Evolutionary conservation across 2,113 vertebrate species (phyloP).

Genomic region (Ptychochromis oligacanthus): DNA sequence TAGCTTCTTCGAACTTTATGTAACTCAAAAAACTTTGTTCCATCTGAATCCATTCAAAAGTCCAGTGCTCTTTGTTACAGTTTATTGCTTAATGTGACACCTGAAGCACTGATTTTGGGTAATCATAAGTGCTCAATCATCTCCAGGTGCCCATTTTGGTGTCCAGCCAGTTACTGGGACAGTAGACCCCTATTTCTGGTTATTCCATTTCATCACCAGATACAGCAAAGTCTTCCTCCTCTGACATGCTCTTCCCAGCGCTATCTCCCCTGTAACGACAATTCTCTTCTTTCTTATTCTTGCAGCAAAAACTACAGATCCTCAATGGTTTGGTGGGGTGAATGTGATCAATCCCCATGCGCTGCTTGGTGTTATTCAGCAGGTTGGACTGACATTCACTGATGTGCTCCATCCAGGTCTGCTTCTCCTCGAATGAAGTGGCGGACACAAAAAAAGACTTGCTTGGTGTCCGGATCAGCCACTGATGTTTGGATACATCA

Average conservation of each 20-base stretch:
- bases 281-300: background rate
- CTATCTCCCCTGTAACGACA: conserved; percentile 42
- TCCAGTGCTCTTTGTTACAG: background rate
- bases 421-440: conserved; percentile 81
- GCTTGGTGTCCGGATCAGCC: conserved; percentile 88
- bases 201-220: conserved; percentile 31
- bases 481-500: conserved; percentile 84
- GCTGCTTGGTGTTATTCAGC: conserved; percentile 68
- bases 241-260: background rate
- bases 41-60: background rate
- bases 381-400: conserved; percentile 79
- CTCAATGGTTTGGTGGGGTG: conserved; percentile 82
- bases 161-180: conserved; percentile 75
- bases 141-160: background rate
- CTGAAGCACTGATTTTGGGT: background rate
- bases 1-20: too few species aligned
- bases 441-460: conserved; percentile 93
- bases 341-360: conserved; percentile 82
- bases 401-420: conserved; percentile 89
- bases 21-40: background rate
- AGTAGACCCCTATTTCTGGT: conserved; percentile 53
- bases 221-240: conserved; percentile 30
- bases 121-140: background rate
- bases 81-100: background rate
- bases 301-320: conserved; percentile 86